phyloP scores from a whole-genome alignment of 2,888 invertebrate genomes.

The Phalangium opilio region DNA sequence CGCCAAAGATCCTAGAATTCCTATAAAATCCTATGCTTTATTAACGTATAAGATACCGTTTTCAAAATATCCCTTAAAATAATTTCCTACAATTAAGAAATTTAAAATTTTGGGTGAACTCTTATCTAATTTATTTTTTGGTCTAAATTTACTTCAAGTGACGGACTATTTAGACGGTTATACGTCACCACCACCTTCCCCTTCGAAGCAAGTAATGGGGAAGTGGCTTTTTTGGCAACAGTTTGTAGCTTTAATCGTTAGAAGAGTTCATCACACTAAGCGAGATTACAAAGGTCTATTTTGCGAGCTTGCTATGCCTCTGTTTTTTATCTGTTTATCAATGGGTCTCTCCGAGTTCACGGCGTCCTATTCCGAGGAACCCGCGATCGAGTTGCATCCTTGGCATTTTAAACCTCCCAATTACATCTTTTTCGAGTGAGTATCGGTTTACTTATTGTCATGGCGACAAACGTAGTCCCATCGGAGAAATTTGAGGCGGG shows the following conservation, averaged over 20 bases:
- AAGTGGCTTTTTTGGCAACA: slow-evolving; percentile 25
- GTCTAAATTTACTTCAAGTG: no score
- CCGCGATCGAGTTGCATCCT: slow-evolving; percentile 32
- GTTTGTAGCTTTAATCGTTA: slow-evolving; percentile 34
- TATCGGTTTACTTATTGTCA: neutral
- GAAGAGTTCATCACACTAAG: slow-evolving; percentile 37
- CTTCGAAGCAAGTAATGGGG: slow-evolving; percentile 10
- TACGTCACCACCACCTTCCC: slow-evolving; percentile 12
- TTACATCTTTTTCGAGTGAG: slow-evolving; percentile 18
- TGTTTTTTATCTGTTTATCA: slow-evolving; percentile 38
- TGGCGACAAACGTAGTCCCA: no score
- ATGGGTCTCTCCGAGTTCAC: slow-evolving; percentile 36
- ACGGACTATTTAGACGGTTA: slow-evolving; percentile 7
- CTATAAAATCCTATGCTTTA: no score
- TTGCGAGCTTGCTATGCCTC: slow-evolving; percentile 40
- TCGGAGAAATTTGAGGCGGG: no score
- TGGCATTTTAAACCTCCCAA: slow-evolving; percentile 23
- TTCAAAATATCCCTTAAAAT: no score
- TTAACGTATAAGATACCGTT: no score
- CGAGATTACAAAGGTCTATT: slow-evolving; percentile 39
- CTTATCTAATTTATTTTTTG: no score
- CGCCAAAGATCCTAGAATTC: no score
- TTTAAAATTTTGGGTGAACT: no score
- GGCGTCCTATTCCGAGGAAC: slow-evolving; percentile 34
- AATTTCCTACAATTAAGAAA: no score